phyloP scores from a whole-genome alignment of 2,888 invertebrate species.

The Cryptophagus acutangulus region DNA sequence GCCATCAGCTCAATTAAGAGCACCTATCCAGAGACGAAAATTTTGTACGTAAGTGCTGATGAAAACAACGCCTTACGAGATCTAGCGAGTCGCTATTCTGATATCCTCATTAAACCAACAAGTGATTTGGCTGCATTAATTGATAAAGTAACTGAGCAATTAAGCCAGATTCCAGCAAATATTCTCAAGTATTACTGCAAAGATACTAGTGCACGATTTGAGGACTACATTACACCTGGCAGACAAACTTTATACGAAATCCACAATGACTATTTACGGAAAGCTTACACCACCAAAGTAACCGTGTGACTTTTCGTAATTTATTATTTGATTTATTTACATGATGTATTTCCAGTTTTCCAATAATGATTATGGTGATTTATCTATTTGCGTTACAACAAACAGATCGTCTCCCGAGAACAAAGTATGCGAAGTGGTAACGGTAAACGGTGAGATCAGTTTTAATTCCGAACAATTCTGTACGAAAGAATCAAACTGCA shows the following conservation, averaged over 20 bases:
- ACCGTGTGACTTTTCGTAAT: conserved; percentile 6
- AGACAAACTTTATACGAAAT: conserved; percentile 44
- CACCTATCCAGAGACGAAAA: conserved; percentile 53
- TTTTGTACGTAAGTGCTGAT: conserved; percentile 51
- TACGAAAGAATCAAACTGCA: conserved; percentile 41
- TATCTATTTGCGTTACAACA: conserved; percentile 37
- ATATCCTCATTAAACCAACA: conserved; percentile 47
- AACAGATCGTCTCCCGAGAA: conserved; percentile 28
- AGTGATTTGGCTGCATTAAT: conserved; percentile 32
- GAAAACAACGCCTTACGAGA: conserved; percentile 24
- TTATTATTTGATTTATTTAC: neutral
- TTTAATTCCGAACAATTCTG: conserved; percentile 55
- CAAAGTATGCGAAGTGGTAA: conserved; percentile 50
- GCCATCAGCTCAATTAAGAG: conserved; percentile 49
- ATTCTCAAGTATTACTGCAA: conserved; percentile 41
- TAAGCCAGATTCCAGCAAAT: conserved; percentile 38
- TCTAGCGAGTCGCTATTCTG: conserved; percentile 23
- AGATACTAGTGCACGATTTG: conserved; percentile 47
- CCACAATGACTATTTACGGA: conserved; percentile 39
- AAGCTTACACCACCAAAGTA: conserved; percentile 35
- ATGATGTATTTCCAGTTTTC: conserved; percentile 36
- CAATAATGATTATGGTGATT: conserved; percentile 42
- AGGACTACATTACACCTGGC: conserved; percentile 57
- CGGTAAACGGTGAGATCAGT: conserved; percentile 46
- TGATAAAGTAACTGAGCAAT: conserved; percentile 32